Base-by-base conservation (phyloP, 2,888 invertebrate genomes). In the Morpho deidamia region DNA sequence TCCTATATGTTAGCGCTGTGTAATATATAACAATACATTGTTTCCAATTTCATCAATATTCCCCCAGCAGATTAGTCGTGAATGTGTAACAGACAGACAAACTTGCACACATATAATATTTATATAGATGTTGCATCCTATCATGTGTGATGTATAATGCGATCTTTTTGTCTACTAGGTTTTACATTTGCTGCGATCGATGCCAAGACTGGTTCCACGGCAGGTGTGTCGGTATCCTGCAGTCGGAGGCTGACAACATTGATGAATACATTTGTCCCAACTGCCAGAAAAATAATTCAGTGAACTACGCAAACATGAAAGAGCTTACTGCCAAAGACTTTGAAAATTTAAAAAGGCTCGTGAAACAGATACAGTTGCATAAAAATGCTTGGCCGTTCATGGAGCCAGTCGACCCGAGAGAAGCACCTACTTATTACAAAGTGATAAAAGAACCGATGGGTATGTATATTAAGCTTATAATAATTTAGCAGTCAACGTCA, bases 181-280 rank as follows among this genome's bases (percentile, higher is more conserved):
- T 99, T 91, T 99, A 99, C 83, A 98, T 99, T 72, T 99, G 98
- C 77, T 99, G 99, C 81, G 99, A 99, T 89, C 94, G 95, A 61
- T 99, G 99, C 83, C 97, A 99, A 82, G 99, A 98, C 83, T 99
- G 99, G 99, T 99, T 98, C 90, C 99, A 99, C 81, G 99, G 99
- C 7, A 92, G 96, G 55, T 99, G 99, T 83, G 99, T 99, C 43
- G 99, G 99, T 39, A 96, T 98, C 71, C 85, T 97, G 47, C 97
- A 97, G 73, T 96, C 96, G 3, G 97, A 97, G 78, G 98, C 97
- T 14, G 97, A 98, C 74, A 95, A 95, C 68, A 97, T 99, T 66
- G 98, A 98, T 71, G 97, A 97, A 70, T 99, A 99, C 74, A 94
- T 97, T 64, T 99, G 99, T 90, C 99, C 99, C 0, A 95, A 95